Conservation (phyloP, 2,797 vertebrate genomes). For the Microctenopoma lineatum region DNA sequence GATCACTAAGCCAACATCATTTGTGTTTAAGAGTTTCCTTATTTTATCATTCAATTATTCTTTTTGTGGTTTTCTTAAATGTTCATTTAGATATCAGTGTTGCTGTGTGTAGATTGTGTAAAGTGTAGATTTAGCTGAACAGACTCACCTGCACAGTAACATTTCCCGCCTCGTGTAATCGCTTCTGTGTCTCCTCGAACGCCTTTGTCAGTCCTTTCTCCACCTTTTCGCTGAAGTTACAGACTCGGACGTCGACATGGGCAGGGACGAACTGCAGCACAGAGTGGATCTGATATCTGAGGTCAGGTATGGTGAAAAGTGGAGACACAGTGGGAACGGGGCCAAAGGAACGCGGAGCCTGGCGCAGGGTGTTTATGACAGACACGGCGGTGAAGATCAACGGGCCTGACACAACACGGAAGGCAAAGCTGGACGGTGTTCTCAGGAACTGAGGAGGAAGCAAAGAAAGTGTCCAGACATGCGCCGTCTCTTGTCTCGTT, state of each 20-base stretch:
- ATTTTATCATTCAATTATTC: too few species aligned
- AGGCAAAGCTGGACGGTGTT: slow-evolving; percentile 88
- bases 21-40: too few species aligned
- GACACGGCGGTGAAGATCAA: slow-evolving; percentile 92
- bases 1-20: too few species aligned
- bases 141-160: slow-evolving; percentile 63
- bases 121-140: neutral
- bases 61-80: too few species aligned
- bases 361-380: slow-evolving; percentile 90
- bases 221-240: slow-evolving; percentile 91
- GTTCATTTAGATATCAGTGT: too few species aligned
- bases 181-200: slow-evolving; percentile 85
- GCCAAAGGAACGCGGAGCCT: slow-evolving; percentile 75
- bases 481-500: too few species aligned
- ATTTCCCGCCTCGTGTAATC: slow-evolving; percentile 84
- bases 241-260: slow-evolving; percentile 89
- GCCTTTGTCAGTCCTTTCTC: slow-evolving; percentile 90
- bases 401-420: slow-evolving; percentile 92
- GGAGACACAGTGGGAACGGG: slow-evolving; percentile 82
- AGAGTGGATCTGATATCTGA: slow-evolving; percentile 90
- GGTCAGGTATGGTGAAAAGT: slow-evolving; percentile 85
- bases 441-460: slow-evolving; percentile 86
- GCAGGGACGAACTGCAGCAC: slow-evolving; percentile 96
- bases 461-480: slow-evolving; percentile 12
- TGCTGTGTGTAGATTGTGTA: too few species aligned